Evolutionary conservation across 2,888 invertebrate genomes (phyloP).

Genomic region (Epinotia demarniana): DNA sequence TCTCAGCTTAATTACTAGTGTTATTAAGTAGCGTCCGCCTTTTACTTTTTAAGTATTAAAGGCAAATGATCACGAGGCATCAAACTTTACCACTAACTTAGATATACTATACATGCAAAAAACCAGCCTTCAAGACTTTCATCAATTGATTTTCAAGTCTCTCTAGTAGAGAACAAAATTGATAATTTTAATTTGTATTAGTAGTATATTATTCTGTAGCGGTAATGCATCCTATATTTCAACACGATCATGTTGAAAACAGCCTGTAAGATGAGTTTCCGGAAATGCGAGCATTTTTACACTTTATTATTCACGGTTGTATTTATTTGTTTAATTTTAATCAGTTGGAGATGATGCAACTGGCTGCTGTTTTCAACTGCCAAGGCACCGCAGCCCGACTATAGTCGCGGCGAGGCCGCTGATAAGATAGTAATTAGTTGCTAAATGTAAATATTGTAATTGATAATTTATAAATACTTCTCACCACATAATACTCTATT

Average conservation of each 20-base stretch:
- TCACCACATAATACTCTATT: conserved; percentile 28
- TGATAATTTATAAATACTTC: conserved; percentile 31
- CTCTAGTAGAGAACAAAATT: not conserved
- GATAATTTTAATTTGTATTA: no score
- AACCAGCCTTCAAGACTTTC: not conserved
- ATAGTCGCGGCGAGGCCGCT: not conserved
- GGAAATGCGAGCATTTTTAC: no score
- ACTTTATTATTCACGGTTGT: no score
- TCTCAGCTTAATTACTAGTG: not conserved
- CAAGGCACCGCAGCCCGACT: not conserved
- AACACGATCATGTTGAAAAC: not conserved
- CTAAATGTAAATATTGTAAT: not conserved
- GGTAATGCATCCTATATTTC: not conserved
- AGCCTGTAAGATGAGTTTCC: no score
- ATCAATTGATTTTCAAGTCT: not conserved
- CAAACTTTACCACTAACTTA: not conserved
- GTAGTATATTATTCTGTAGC: no score
- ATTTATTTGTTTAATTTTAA: not conserved
- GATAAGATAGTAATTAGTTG: not conserved
- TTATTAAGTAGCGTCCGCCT: not conserved
- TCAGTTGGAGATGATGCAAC: not conserved
- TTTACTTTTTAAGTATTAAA: conserved; percentile 18
- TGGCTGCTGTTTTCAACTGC: not conserved
- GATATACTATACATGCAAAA: not conserved
- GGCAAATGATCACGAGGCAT: conserved; percentile 30